Percentiles rank a stretch among this genome's conserved stretches.
Evolutionary conservation across 2,797 vertebrate genomes (phyloP).

Genomic region (Notamacropus eugenii): DNA sequence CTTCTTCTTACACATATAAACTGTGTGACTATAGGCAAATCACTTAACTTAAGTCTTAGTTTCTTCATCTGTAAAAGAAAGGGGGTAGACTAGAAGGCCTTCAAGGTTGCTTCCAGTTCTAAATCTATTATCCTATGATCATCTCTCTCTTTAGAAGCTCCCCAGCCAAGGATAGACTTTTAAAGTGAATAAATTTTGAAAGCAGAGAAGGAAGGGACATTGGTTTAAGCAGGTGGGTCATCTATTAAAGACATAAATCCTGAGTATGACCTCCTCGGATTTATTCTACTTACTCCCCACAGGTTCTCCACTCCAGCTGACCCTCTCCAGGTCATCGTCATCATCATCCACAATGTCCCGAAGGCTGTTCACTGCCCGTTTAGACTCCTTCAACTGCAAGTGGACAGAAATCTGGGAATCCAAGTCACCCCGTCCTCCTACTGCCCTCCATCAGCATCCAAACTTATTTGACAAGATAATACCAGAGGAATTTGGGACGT

Average conservation of each 20-base stretch:
- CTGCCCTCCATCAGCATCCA: not conserved
- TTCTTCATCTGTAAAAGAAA: not conserved
- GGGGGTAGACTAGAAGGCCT: not conserved
- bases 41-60: not conserved
- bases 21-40: not conserved
- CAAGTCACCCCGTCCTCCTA: not conserved
- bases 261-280: not conserved
- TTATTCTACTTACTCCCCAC: conserved; percentile 92
- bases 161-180: not conserved
- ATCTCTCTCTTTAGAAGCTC: not conserved
- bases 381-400: conserved; percentile 93
- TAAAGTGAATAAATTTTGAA: not conserved
- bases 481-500: not conserved
- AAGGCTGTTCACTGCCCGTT: conserved; percentile 93
- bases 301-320: conserved; percentile 97
- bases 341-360: conserved; percentile 87
- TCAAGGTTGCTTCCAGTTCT: not conserved
- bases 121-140: not conserved
- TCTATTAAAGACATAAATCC: not conserved
- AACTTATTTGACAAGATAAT: not conserved
- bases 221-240: not conserved
- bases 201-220: not conserved
- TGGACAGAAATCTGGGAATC: conserved; percentile 20
- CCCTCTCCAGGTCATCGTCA: conserved; percentile 92
- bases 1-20: not conserved